Conservation (phyloP, 2,797 vertebrate species). For the Microtus agrestis region DNA sequence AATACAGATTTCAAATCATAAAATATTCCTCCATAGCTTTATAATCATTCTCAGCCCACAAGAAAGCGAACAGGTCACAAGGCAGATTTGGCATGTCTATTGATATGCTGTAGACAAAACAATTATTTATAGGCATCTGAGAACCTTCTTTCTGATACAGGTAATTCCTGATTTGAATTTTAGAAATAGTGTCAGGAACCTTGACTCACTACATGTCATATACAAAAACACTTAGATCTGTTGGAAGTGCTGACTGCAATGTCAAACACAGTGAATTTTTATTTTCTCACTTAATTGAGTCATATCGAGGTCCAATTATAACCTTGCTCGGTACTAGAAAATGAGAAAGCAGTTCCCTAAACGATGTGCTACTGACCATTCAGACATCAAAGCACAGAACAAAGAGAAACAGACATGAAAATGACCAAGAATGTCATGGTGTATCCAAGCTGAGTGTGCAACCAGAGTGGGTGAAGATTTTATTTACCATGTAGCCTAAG, state of each 20-base stretch:
- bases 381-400: background rate
- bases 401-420: conserved; percentile 36
- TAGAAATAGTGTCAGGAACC: background rate
- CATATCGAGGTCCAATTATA: background rate
- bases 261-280: conserved; percentile 34
- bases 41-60: conserved; percentile 6
- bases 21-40: conserved; percentile 29
- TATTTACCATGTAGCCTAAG: conserved; percentile 22
- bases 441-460: background rate
- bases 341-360: background rate
- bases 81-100: background rate
- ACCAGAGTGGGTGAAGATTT: background rate
- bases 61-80: background rate
- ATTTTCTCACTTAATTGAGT: conserved; percentile 35
- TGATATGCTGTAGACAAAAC: background rate
- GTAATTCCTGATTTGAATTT: conserved; percentile 30
- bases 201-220: background rate
- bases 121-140: background rate
- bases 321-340: conserved; percentile 1
- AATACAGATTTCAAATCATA: conserved; percentile 22
- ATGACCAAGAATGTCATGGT: background rate
- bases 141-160: background rate
- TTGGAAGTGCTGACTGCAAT: background rate
- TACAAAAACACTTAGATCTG: background rate
- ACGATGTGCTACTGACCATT: background rate